These are phyloP conservation scores for Platypus cylindrus DNA, from an alignment of 2,888 invertebrate genomes.

Conservation along the genomic window DNA sequence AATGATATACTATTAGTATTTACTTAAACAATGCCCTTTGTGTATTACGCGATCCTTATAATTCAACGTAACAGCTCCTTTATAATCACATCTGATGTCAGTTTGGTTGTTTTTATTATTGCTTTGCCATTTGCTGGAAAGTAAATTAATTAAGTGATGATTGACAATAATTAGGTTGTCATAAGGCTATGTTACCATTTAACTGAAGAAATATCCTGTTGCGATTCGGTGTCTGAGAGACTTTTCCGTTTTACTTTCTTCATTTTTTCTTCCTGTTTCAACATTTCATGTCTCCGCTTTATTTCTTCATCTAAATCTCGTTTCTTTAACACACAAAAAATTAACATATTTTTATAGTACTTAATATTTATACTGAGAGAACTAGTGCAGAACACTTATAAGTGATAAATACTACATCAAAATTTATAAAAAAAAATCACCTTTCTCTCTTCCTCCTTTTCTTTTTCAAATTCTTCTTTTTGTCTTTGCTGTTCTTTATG, in stretches of 20 bases:
- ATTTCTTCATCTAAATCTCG: conserved; percentile 63
- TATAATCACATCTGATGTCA: conserved; percentile 47
- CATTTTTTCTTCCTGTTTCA: conserved; percentile 53
- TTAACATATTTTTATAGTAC: neutral
- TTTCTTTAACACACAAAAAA: conserved; percentile 34
- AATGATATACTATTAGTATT: conserved; percentile 17
- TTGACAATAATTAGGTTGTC: too few relatives aligned
- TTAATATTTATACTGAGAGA: neutral
- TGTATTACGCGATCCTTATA: conserved; percentile 50
- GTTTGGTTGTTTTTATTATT: too few relatives aligned
- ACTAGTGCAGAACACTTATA: neutral
- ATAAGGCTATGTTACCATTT: too few relatives aligned
- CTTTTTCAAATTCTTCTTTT: conserved; percentile 47
- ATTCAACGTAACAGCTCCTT: conserved; percentile 40
- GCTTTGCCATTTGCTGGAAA: conserved; percentile 21
- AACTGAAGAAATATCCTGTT: conserved; percentile 16
- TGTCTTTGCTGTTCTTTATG: conserved; percentile 54
- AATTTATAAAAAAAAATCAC: conserved; percentile 28
- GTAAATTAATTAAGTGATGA: too few relatives aligned
- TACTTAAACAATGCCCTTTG: conserved; percentile 64
- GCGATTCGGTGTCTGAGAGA: conserved; percentile 19
- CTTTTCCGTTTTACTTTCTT: conserved; percentile 30
- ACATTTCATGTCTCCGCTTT: conserved; percentile 61
- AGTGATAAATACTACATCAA: neutral
- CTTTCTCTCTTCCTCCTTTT: conserved; percentile 53